Evolutionary conservation across 2,113 vertebrate species (phyloP).

Genomic region (Gulo gulo): DNA sequence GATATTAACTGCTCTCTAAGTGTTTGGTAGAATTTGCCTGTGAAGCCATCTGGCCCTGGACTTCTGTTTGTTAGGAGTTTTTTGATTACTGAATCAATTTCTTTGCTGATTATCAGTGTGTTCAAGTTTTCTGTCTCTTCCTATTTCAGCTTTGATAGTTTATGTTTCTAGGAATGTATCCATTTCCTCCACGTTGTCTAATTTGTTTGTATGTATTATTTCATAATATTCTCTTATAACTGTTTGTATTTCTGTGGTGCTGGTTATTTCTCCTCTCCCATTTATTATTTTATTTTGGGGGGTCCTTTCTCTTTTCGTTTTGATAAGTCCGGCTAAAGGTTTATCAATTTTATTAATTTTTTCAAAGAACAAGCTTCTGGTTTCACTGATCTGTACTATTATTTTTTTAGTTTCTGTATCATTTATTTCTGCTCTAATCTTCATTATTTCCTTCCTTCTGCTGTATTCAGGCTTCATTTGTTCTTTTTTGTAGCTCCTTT

Average conservation of each 20-base stretch:
- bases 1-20: neutral
- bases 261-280: neutral
- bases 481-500: neutral
- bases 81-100: neutral
- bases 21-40: neutral
- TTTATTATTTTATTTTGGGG: neutral
- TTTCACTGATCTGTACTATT: neutral
- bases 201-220: neutral
- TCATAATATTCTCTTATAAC: neutral
- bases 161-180: neutral
- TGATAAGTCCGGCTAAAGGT: neutral
- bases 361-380: neutral
- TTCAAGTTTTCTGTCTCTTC: neutral
- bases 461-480: neutral
- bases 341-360: neutral
- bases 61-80: neutral
- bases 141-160: neutral
- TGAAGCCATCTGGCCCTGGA: neutral
- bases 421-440: neutral
- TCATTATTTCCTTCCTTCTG: neutral
- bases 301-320: neutral
- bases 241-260: neutral
- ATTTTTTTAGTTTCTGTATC: neutral
- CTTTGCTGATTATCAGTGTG: neutral
- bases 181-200: neutral